Base-by-base conservation (phyloP, 2,888 invertebrate genomes). In the Dorcus parallelipipedus region DNA sequence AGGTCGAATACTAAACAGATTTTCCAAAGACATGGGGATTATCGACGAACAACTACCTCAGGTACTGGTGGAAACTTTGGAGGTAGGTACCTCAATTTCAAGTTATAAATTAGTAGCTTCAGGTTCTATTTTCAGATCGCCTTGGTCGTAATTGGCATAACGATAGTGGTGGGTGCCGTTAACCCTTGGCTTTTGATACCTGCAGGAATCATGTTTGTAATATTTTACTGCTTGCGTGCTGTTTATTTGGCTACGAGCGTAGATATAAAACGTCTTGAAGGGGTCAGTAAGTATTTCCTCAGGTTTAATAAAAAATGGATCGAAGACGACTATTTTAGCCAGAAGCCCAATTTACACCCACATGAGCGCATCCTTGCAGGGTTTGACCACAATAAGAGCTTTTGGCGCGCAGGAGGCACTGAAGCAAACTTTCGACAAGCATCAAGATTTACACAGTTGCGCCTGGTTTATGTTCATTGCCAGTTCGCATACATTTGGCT, bases 211-310 rank as follows among this genome's bases (percentile, higher is more conserved):
- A 82, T 93, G 6, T 83, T 85, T 0, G 64, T 83, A 0, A 68
- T 90, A 5, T 89, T 93, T 73, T 85, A 85, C 60, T 75, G 84
- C 8, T 73, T 93, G 9, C 76, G 93, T 45, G 77, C 81, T 2
- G 80, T 90, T 64, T 93, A 91, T 78, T 80, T 93, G 14, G 74
- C 82, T 40, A 91, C 91, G 3, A 90, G 91, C 26, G 78, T 92
- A 33, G 60, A 58, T 43, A 60, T 67, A 10, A 65, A 65, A 49
- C 58, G 65, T 2, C 51, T 67, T 9, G 67, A 67, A 55, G 67
- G 65, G 38, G 52, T 62, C 52, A 62, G 66, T 67, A 61, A 58
- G 62, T 52, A 43, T 20, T 49, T 4, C 8, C 33, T 33, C 26
- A 33, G 7, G 1, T 10, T 48, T 59, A 9, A 10, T 51, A 47